Conservation (phyloP, 1,140 invertebrate species). For the Calliphora vicina region DNA sequence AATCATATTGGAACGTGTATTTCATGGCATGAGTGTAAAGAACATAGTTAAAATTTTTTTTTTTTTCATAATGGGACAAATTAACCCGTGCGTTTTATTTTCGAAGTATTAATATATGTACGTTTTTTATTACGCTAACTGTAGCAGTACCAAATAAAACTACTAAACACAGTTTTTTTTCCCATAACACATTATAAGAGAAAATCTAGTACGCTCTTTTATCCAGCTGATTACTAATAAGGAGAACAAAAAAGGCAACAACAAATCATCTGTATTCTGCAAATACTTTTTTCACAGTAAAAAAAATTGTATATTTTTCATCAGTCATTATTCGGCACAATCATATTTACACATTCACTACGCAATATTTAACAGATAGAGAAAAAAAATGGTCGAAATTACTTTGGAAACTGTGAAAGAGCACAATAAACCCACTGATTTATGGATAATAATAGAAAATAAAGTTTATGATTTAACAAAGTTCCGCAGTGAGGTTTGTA, state of each 20-base stretch:
- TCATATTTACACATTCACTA: background rate
- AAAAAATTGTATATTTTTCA: background rate
- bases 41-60: too few species aligned
- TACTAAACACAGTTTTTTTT: too few species aligned
- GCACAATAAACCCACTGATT: slow-evolving; percentile 65
- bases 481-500: slow-evolving; percentile 70
- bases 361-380: background rate
- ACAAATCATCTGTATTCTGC: background rate
- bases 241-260: background rate
- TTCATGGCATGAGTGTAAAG: too few species aligned
- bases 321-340: background rate
- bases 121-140: too few species aligned
- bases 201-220: background rate
- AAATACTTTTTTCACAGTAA: background rate
- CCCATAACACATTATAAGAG: background rate
- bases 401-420: slow-evolving; percentile 67
- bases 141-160: too few species aligned
- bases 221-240: background rate
- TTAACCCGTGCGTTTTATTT: too few species aligned
- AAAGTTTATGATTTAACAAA: slow-evolving; percentile 73
- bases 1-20: too few species aligned
- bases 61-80: too few species aligned
- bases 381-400: slow-evolving; percentile 5
- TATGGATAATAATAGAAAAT: slow-evolving; percentile 72
- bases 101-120: too few species aligned